Evolutionary conservation across 2,113 vertebrate genomes (phyloP), one percentile per base, ranked within the genome.

Genomic region (Pangasianodon gigas): DNA sequence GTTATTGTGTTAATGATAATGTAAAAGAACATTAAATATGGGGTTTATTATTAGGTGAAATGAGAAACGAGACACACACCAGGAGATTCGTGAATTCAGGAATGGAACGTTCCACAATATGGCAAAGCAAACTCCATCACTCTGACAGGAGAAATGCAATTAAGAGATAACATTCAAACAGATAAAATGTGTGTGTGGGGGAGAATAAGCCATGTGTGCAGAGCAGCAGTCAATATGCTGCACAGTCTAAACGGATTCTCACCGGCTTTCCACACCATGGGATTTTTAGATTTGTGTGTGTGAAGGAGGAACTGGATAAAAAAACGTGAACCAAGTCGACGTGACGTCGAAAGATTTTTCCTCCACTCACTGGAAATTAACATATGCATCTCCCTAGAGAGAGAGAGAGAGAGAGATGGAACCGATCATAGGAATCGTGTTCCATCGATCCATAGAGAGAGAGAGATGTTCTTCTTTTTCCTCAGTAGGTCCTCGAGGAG

Each of bases 81-180:
- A 32, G 5, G 48, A 54, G 79, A 54, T 8, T 9, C 24, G 16
- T 19, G 32, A 7, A 41, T 54, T 82, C 51, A 54, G n/a, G 79
- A 82, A 82, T 51, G 84, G 48, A 65, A 32, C 46, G 21, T 11
- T 7, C 48, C n/a, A 10, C 65, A n/a, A 29, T n/a, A 21, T 29
- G 6, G 62, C 46, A 37, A 52, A 71, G 84, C 51, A 21, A 81
- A 80, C 71, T 79, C 86, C 58, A 24, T 80, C 86, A 48, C 54
- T 9, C 37, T 32, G 74, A 80, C 14, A 19, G 56, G 41, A 62
- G 54, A 80, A 80, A 87, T 16, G 86, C 56, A 79, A 87, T 80
- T 87, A 87, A 80, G 54, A 79, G 86, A 87, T 87, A 87, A 87
- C 86, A 87, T 87, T 87, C 86, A 79, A 87, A 60, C 24, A 5